Base-by-base conservation (phyloP, 2,888 invertebrate genomes). In the Amiota communis region DNA sequence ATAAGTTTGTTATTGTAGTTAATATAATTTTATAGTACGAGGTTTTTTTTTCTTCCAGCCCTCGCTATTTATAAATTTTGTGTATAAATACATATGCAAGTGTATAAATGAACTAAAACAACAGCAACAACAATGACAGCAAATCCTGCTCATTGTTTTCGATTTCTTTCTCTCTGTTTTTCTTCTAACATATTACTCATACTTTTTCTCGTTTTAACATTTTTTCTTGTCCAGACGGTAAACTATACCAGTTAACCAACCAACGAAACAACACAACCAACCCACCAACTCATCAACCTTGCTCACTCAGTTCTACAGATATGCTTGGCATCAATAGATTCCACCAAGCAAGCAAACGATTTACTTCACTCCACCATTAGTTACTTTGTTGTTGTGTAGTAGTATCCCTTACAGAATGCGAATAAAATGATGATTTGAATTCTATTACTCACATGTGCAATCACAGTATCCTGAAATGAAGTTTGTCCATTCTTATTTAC, bases 351-450 rank as follows among this genome's bases (percentile, higher is more conserved):
- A 71, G 70, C 57, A 36, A 36, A 20, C 17, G 48, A 46, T 9
- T 48, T 23, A 51, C 23, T 13, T 46, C 69, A 12, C 36, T 23
- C 63, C 68, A 15, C 47, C 48, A 65, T 9, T 15, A 48, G 47
- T 17, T 47, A n/a, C 36, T 71, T 20, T 49, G n/a, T 56, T 46
- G 64, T 57, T 65, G 56, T 46, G 46, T n/a, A 61, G 12, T 13
- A 56, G 53, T 67, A 10, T 48, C 48, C 20, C 23, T 63, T n/a
- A 67, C 47, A 36, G 51, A 65, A 13, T 69, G 49, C 61, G 81
- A 86, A 84, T 83, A 86, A 86, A 87, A 86, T 87, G 86, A 36
- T 36, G 36, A 83, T 85, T 80, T 86, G 83, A 86, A 87, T 86
- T 86, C 81, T 83, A 87, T 85, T 86, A 84, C 82, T 84, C 84